Base-by-base conservation (phyloP, 2,888 invertebrate genomes). In the Folsomia manolachei region DNA sequence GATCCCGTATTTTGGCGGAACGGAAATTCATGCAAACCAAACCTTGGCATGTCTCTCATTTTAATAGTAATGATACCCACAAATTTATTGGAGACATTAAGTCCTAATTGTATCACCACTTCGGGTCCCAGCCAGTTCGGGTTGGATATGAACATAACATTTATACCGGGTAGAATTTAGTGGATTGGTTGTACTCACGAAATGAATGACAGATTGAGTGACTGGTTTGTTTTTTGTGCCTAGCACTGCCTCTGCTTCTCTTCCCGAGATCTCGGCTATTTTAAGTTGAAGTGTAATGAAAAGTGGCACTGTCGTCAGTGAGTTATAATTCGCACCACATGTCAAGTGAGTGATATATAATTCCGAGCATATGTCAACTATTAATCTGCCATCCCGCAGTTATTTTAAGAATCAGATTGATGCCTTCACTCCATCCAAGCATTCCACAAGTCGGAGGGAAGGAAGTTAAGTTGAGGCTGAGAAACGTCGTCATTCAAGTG, bases 341-440 rank as follows among this genome's bases (percentile, higher is more conserved):
- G 72, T 69, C 76, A n/a, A n/a, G n/a, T n/a, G n/a, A 79, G 71
- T 79, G 78, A 78, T 76, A 78, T 79, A 81, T 80, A 81, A 81
- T 79, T 81, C 78, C 77, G 77, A 79, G 78, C 81, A 81, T 76
- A 78, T 81, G 81, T 79, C 79, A 78, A 70, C 76, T 75, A 81
- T 81, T 80, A 81, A 81, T 81, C 78, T 79, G 73, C 75, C 65
- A 71, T 73, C 70, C 71, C 76, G 76, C 74, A 79, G 79, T 79
- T 79, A 79, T 79, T 79, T 79, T 79, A 78, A 78, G 78, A 79
- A 76, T 75, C 75, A 78, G 79, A 78, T 77, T 78, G 78, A 78
- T 78, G 79, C 75, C 78, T 78, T 74, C 74, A 75, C 71, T 79
- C 76, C 61, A 26, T 9, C 7, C 2, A 25, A 23, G 51, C 72